These are phyloP conservation scores for Labeo catla DNA, from an alignment of 2,113 vertebrate genomes.

Conservation along the genomic window DNA sequence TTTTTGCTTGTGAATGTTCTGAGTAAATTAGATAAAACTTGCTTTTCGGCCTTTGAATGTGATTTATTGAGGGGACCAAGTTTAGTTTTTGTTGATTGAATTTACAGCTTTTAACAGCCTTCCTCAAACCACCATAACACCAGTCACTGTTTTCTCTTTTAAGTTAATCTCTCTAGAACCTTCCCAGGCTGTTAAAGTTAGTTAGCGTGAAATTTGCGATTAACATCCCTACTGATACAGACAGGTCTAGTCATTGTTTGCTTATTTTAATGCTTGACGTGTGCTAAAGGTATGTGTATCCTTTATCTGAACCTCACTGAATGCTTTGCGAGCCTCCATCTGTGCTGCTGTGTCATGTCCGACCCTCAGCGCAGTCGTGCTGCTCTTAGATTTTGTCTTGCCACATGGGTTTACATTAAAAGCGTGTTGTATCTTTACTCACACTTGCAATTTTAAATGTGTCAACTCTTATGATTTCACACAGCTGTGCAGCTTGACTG, in stretches of 20 bases:
- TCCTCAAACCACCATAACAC: constrained; percentile 10
- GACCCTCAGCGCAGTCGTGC: background rate
- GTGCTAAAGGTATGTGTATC: constrained; percentile 32
- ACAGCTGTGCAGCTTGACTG: background rate
- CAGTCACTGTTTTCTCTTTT: background rate
- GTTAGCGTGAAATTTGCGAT: constrained; percentile 32
- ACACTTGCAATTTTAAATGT: background rate
- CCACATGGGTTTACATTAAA: background rate
- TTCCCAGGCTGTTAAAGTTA: constrained; percentile 34
- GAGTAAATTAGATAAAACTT: background rate
- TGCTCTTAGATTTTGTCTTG: constrained; percentile 31
- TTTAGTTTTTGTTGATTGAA: background rate
- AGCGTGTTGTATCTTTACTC: background rate
- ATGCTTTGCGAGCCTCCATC: constrained; percentile 21
- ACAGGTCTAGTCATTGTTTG: constrained; percentile 42
- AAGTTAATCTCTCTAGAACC: constrained; percentile 27
- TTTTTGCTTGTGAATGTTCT: background rate
- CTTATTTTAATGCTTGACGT: constrained; percentile 45
- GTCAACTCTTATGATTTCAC: background rate
- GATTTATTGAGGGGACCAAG: background rate
- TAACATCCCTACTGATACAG: background rate
- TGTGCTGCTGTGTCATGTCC: background rate
- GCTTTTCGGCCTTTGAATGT: background rate
- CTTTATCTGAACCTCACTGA: constrained; percentile 18
- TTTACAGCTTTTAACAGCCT: constrained; percentile 1